phyloP scores from a whole-genome alignment of 2,888 invertebrate genomes.

The Halocaridina rubra region DNA sequence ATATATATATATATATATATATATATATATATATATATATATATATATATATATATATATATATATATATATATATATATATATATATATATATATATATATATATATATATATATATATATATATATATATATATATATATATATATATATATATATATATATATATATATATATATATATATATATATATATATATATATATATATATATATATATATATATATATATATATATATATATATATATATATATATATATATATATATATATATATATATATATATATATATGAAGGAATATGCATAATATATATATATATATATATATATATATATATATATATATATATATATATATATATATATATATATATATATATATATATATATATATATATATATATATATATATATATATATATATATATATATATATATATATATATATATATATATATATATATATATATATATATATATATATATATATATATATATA shows the following conservation, averaged over 20 bases:
- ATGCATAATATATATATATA: slow-evolving; percentile 4
- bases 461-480: background rate
- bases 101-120: slow-evolving; percentile 1
- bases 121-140: background rate
- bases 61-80: background rate
- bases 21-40: slow-evolving; percentile 11
- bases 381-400: background rate
- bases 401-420: background rate
- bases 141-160: background rate
- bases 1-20: slow-evolving; percentile 8
- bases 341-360: background rate
- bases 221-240: background rate
- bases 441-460: background rate
- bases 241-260: background rate
- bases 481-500: background rate
- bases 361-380: slow-evolving; percentile 4
- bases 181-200: background rate
- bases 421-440: background rate
- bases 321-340: background rate
- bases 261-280: background rate
- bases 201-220: background rate
- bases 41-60: background rate
- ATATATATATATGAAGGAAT: background rate
- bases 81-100: background rate
- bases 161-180: background rate